Conservation (phyloP, 2,888 invertebrate genomes). For the Strigamia transsilvanica region DNA sequence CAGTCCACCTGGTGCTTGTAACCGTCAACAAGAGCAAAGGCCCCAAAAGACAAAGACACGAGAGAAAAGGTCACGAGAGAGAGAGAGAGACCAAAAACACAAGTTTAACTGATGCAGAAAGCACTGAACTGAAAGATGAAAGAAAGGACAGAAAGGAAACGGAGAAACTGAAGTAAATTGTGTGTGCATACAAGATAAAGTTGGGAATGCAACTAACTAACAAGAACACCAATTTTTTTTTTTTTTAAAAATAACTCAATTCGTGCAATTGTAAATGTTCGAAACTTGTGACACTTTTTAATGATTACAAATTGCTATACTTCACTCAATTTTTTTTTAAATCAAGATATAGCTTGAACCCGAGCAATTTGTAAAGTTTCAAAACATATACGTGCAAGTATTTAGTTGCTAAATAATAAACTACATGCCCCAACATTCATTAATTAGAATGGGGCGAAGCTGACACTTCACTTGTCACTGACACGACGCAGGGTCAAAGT, state of each 20-base stretch:
- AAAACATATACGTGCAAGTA: constrained; percentile 33
- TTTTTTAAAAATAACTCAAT: background rate
- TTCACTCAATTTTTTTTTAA: background rate
- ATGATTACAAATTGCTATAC: constrained; percentile 10
- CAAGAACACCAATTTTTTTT: background rate
- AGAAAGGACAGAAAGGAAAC: background rate
- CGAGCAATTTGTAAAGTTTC: constrained; percentile 26
- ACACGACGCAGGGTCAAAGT: constrained; percentile 25
- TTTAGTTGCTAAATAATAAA: constrained; percentile 22
- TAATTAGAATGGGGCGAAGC: constrained; percentile 23
- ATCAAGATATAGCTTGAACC: background rate
- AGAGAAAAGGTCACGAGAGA: background rate
- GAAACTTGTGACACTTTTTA: background rate
- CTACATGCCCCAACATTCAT: background rate
- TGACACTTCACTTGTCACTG: constrained; percentile 39
- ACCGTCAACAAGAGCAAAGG: constrained; percentile 38
- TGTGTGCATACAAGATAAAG: constrained; percentile 18
- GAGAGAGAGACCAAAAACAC: constrained; percentile 17
- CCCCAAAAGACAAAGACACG: constrained; percentile 29
- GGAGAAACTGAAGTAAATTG: background rate
- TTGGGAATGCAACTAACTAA: background rate
- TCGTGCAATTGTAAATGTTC: too few relatives aligned
- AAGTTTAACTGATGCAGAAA: constrained; percentile 29
- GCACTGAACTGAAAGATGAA: background rate
- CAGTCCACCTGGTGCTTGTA: constrained; percentile 31